A percentile compares a stretch with the other conserved stretches of the same genome.
phyloP scores from a whole-genome alignment of 2,113 vertebrate genomes.

The Onychostruthus taczanowskii region DNA sequence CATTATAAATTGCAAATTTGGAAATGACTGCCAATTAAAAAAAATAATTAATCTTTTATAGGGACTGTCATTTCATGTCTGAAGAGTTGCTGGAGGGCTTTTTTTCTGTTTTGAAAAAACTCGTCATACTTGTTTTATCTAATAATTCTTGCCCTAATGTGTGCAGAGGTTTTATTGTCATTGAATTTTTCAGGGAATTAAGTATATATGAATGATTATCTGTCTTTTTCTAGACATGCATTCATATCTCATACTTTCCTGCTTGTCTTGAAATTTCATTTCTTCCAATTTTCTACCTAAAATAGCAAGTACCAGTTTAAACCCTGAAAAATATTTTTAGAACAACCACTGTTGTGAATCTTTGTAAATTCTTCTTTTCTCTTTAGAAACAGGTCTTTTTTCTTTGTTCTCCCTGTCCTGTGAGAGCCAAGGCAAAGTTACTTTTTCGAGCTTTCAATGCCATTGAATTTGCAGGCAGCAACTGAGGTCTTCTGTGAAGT shows the following conservation, averaged over 20 bases:
- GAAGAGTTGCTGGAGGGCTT: slow-evolving; percentile 7
- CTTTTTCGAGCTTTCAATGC: slow-evolving; percentile 15
- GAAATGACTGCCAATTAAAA: slow-evolving; percentile 48
- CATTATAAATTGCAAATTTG: slow-evolving; percentile 54
- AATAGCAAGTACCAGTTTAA: neutral
- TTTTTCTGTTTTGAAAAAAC: slow-evolving; percentile 34
- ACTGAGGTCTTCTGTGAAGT: slow-evolving; percentile 7
- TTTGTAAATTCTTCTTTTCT: neutral
- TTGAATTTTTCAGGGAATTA: neutral
- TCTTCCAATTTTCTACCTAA: neutral
- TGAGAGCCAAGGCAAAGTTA: neutral
- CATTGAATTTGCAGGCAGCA: neutral
- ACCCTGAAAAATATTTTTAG: neutral
- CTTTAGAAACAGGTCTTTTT: neutral
- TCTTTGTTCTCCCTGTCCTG: neutral
- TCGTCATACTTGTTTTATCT: slow-evolving; percentile 13
- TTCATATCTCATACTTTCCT: neutral
- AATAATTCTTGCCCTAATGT: neutral
- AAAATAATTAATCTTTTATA: neutral
- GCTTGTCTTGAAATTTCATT: neutral
- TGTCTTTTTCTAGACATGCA: neutral
- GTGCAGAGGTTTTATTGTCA: neutral
- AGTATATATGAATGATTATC: neutral
- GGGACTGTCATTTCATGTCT: slow-evolving; percentile 29
- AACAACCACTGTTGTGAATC: neutral